These are phyloP conservation scores for Acomys russatus DNA, from an alignment of 2,797 vertebrate species.

Conservation along the genomic window DNA sequence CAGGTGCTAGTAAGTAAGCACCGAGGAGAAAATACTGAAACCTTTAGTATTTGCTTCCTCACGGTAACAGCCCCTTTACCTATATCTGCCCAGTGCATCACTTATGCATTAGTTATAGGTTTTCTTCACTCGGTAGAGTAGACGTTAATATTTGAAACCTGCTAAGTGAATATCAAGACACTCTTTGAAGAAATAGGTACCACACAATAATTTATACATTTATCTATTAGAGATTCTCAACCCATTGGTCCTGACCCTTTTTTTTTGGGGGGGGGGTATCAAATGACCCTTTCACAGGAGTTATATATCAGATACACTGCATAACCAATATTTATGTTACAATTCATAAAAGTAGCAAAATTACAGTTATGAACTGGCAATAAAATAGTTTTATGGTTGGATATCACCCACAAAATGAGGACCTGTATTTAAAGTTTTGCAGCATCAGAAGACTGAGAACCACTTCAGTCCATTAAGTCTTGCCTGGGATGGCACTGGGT, in stretches of 20 bases:
- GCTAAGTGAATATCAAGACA: conserved; percentile 14
- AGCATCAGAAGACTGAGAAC: too few relatives aligned
- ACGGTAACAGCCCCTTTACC: neutral
- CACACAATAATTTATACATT: conserved; percentile 16
- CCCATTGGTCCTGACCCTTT: too few relatives aligned
- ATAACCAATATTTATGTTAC: too few relatives aligned
- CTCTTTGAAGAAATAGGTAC: conserved; percentile 32
- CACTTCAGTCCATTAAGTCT: neutral
- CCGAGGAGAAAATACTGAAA: neutral
- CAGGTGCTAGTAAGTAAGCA: neutral
- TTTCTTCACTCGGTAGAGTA: neutral
- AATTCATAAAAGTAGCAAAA: too few relatives aligned
- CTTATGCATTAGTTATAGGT: neutral
- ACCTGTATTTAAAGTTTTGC: too few relatives aligned
- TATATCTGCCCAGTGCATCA: neutral
- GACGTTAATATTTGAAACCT: conserved; percentile 34
- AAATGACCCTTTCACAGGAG: too few relatives aligned
- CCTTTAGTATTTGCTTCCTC: neutral
- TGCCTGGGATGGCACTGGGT: neutral
- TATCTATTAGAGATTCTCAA: neutral
- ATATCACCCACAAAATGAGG: too few relatives aligned
- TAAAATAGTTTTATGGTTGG: too few relatives aligned
- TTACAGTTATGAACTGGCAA: too few relatives aligned
- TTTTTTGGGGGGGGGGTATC: too few relatives aligned
- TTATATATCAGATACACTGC: too few relatives aligned